Evolutionary conservation across 2,113 vertebrate genomes (phyloP), one percentile per base, ranked within the genome.

Genomic region (Pagrus major): DNA sequence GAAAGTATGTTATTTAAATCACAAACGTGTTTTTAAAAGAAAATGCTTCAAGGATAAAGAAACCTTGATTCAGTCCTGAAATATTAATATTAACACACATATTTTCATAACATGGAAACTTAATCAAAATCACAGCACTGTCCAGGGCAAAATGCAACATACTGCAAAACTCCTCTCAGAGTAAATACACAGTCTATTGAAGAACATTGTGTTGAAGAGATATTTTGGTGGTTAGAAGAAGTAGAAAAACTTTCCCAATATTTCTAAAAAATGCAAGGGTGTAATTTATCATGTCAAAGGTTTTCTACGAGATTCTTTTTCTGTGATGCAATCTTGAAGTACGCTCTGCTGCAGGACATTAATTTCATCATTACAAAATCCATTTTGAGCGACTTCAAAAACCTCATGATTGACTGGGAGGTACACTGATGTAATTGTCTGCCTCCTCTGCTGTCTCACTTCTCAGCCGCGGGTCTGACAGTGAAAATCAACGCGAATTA

Each of bases 401-500:
- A 35, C 23, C 1, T 44, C 15, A 25, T 84, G 84, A 91, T 65
- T 84, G 86, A 89, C 70, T 80, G 64, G 79, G 63, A 42, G 27
- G 68, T 37, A 6, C 21, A n/a, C 79, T 83, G 86, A 86, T 81
- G 91, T 88, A 81, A 90, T 58, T 39, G 82, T 83, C 84, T 80
- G 86, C 78, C 82, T 68, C 76, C 66, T 79, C 76, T 44, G 33
- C 69, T 9, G 64, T 64, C 76, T 82, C 73, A 20, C 64, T 21
- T 6, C 79, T 67, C 85, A 54, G 66, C 69, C 69, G 23, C 68
- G 6, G 46, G 27, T 83, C 83, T 89, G 86, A 89, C 88, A 80
- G 90, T 88, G 80, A 91, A 91, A 94, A 86, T 92, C 74, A 5
- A 42, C 71, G 59, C 2, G 56, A 93, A 94, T 91, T 89, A 90